Base-by-base conservation (phyloP, 2,113 vertebrate genomes). In the Eira barbara region DNA sequence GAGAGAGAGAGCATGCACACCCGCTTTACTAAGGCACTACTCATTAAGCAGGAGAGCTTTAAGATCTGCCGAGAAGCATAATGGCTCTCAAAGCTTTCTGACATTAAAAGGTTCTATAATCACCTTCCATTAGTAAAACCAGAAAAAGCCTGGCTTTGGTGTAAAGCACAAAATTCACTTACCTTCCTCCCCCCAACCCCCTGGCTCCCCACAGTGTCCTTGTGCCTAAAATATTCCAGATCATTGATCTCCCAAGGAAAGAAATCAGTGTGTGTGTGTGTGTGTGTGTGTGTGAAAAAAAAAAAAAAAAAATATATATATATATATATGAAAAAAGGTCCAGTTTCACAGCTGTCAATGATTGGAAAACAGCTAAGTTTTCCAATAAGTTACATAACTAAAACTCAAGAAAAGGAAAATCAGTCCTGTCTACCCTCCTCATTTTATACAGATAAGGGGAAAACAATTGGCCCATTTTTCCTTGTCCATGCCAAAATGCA, bases 51-150 rank as follows among this genome's bases (percentile, higher is more conserved):
- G 83, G 65, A 96, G 95, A 97, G 57, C 57, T 94, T 63, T 97
- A 96, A 89, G 71, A 82, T 97, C 85, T 97, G 84, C 31, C 36
- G 91, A 91, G 89, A 97, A 98, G 86, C 67, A 80, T 97, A 97
- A 90, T 36, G 25, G 39, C 67, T 97, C 98, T 94, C 97, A 98
- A 98, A 96, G 18, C 57, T 98, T 97, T 96, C 55, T 97, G 97
- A 96, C 80, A 81, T 97, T 98, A 96, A 98, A 97, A 97, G 91
- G 73, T 91, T 98, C 97, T 96, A 67, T 96, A 98, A 98, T 97
- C 94, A 98, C 86, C 86, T 93, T 97, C 94, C 90, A 94, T 98
- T 97, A 97, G 39, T 74, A 92, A 98, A 97, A 97, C 10, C 74
- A 96, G 80, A 55, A 87, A 86, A 98, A 97, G n/a, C 8, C 55